These are phyloP conservation scores for Pecten maximus DNA, from an alignment of 2,888 invertebrate species.

Conservation along the genomic window DNA sequence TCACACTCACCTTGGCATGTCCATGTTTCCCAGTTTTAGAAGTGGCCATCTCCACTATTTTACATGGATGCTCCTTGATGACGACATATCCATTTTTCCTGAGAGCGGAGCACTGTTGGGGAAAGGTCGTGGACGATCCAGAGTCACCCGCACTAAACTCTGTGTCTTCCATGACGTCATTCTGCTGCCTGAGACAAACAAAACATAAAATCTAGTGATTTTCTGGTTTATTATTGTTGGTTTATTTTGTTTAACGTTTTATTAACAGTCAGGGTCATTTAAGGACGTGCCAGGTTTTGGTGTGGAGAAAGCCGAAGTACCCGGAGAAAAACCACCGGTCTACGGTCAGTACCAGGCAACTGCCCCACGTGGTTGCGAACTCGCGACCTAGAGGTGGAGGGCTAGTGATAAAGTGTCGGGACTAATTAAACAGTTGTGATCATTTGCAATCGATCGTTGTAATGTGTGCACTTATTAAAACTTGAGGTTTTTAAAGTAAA, in stretches of 20 bases:
- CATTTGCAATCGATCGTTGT: too few species aligned
- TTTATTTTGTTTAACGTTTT: too few species aligned
- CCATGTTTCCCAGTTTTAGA: constrained; percentile 99
- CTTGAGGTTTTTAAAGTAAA: too few species aligned
- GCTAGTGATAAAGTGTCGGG: neutral
- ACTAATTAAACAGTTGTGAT: too few species aligned
- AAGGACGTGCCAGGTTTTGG: too few species aligned
- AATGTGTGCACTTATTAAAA: too few species aligned
- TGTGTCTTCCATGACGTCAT: neutral
- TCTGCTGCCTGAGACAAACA: neutral
- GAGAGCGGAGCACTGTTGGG: constrained; percentile 98
- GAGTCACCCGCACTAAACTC: constrained; percentile 13
- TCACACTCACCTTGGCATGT: constrained; percentile 90
- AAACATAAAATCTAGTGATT: neutral
- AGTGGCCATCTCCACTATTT: constrained; percentile 99
- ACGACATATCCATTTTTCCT: constrained; percentile 99
- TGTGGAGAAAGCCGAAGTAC: too few species aligned
- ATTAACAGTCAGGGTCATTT: too few species aligned
- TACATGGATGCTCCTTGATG: constrained; percentile 98
- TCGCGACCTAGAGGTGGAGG: neutral
- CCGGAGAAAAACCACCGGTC: too few species aligned
- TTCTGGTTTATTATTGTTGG: too few species aligned
- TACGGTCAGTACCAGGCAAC: neutral
- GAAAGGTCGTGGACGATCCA: constrained; percentile 95
- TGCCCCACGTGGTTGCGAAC: neutral